Percentiles rank a stretch among this genome's conserved stretches.
Evolutionary conservation across 1,140 invertebrate genomes (phyloP).

Genomic region (Drosophila murphyi): DNA sequence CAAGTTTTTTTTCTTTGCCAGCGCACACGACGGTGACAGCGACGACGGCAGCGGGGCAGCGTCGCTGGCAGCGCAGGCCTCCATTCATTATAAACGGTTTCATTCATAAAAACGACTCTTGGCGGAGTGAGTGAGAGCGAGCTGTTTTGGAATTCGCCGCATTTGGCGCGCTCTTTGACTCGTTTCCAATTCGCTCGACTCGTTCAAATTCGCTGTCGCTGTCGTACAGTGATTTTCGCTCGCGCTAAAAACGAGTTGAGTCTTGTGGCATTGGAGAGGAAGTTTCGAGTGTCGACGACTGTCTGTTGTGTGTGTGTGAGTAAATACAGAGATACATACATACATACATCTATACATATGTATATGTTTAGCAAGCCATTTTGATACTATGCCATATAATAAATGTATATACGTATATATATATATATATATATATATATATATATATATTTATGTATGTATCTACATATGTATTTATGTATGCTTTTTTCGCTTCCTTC

Average conservation of each 20-base stretch:
- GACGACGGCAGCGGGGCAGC: slow-evolving; percentile 43
- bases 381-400: slow-evolving; percentile 44
- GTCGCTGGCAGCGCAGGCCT: slow-evolving; percentile 56
- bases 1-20: slow-evolving; percentile 64
- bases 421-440: slow-evolving; percentile 20
- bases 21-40: slow-evolving; percentile 40
- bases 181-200: slow-evolving; percentile 27
- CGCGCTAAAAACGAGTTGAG: slow-evolving; percentile 38
- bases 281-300: slow-evolving; percentile 42
- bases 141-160: slow-evolving; percentile 47
- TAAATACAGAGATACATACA: slow-evolving; percentile 16
- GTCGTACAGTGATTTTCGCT: slow-evolving; percentile 20
- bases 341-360: slow-evolving; percentile 9
- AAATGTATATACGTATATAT: slow-evolving; percentile 12
- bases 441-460: slow-evolving; percentile 42
- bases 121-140: slow-evolving; percentile 68
- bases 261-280: slow-evolving; percentile 48
- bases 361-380: slow-evolving; percentile 41
- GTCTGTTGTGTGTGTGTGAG: slow-evolving; percentile 9
- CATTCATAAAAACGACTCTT: slow-evolving; percentile 77
- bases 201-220: slow-evolving; percentile 50
- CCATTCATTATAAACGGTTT: slow-evolving; percentile 79
- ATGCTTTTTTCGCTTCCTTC: slow-evolving; percentile 48
- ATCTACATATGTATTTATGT: neutral
- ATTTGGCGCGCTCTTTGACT: slow-evolving; percentile 24